A percentile compares a stretch with the other conserved stretches of the same genome.
phyloP scores from a whole-genome alignment of 2,113 vertebrate genomes.

The Neogobius melanostomus region DNA sequence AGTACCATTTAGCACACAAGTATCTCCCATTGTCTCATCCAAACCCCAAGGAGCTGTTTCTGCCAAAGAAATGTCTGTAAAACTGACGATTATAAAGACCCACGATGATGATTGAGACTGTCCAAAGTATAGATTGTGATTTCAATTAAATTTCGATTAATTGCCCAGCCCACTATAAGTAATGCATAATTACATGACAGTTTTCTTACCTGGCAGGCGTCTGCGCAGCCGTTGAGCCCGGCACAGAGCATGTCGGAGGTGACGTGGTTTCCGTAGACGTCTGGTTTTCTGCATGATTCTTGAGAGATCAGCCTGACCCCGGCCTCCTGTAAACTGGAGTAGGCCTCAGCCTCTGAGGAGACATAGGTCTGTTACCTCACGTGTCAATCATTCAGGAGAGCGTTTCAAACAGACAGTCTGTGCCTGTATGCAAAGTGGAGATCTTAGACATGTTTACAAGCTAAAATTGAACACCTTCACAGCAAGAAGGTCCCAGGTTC shows the following conservation, averaged over 20 bases:
- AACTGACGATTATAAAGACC: no score
- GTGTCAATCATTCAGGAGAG: not conserved
- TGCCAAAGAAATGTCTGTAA: no score
- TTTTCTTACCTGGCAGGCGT: slow-evolving; percentile 89
- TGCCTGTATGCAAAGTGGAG: not conserved
- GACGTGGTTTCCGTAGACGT: slow-evolving; percentile 86
- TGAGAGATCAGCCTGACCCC: slow-evolving; percentile 80
- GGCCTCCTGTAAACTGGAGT: slow-evolving; percentile 84
- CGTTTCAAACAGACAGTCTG: not conserved
- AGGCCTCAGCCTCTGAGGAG: slow-evolving; percentile 73
- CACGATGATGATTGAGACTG: no score
- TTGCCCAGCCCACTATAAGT: no score
- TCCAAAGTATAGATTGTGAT: no score
- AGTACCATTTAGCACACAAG: no score
- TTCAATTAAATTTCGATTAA: no score
- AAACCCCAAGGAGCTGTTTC: no score
- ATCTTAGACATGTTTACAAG: not conserved
- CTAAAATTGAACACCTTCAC: no score
- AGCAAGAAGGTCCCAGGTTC: no score
- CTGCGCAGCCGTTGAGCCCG: slow-evolving; percentile 80
- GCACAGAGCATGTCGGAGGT: slow-evolving; percentile 91
- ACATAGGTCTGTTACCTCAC: slow-evolving; percentile 10
- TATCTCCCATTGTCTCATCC: no score
- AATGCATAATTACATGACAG: not conserved
- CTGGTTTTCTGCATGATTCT: slow-evolving; percentile 79